These are phyloP conservation scores for Anorthoa munda DNA, from an alignment of 2,888 invertebrate genomes.

Conservation along the genomic window DNA sequence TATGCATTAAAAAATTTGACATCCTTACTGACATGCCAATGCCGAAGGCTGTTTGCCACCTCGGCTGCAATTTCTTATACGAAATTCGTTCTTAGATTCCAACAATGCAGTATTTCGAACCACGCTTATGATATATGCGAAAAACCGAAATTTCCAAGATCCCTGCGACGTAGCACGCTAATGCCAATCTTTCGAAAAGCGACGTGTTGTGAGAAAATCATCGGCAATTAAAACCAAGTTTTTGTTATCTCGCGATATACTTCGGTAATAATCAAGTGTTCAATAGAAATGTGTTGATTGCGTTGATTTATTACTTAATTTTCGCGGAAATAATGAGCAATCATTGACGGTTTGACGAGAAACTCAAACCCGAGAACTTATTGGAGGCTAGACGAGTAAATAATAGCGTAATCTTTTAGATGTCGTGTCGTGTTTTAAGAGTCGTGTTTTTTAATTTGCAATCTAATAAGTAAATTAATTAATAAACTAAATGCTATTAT, in stretches of 20 bases:
- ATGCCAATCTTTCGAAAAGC: slow-evolving; percentile 69
- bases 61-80: too few species aligned
- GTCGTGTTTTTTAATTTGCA: too few species aligned
- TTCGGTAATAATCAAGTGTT: slow-evolving; percentile 20
- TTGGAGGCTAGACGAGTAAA: background rate
- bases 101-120: background rate
- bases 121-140: background rate
- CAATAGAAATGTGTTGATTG: slow-evolving; percentile 38
- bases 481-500: too few species aligned
- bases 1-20: too few species aligned
- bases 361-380: too few species aligned
- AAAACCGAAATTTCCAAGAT: background rate
- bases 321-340: slow-evolving; percentile 24
- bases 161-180: slow-evolving; percentile 27
- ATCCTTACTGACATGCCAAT: too few species aligned
- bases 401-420: background rate
- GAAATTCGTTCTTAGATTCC: background rate
- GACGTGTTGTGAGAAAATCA: slow-evolving; percentile 59
- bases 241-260: slow-evolving; percentile 22
- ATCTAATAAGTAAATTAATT: too few species aligned
- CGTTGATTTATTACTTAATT: slow-evolving; percentile 34
- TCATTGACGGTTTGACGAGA: slow-evolving; percentile 2
- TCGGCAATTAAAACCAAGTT: slow-evolving; percentile 44
- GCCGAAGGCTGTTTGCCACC: too few species aligned
- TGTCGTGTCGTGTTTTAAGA: too few species aligned